Percentiles rank a stretch among this genome's conserved stretches.
These are phyloP conservation scores for Ageneiosus marmoratus DNA, from an alignment of 2,113 vertebrate species.

Conservation along the genomic window DNA sequence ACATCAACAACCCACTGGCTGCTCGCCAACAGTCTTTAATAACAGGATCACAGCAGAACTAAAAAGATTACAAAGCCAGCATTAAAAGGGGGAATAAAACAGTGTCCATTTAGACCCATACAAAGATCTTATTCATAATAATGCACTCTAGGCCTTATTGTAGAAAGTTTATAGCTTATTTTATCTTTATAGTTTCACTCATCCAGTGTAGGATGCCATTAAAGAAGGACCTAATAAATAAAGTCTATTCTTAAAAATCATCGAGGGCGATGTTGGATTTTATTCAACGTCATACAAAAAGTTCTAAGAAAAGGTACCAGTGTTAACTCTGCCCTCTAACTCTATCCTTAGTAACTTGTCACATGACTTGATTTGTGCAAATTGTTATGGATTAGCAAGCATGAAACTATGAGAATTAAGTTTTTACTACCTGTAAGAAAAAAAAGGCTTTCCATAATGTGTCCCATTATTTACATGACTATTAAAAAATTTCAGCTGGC, in stretches of 20 bases:
- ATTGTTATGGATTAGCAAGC: not conserved
- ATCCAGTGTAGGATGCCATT: not conserved
- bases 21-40: not conserved
- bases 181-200: not conserved
- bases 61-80: not conserved
- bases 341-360: not conserved
- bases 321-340: not conserved
- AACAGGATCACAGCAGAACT: not conserved
- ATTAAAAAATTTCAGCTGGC: not conserved
- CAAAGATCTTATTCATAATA: conserved; percentile 9
- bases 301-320: conserved; percentile 4
- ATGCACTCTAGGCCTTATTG: not conserved
- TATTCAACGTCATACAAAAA: not conserved
- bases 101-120: not conserved
- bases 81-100: not conserved
- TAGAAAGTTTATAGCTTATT: not conserved
- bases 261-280: not conserved
- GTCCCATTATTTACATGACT: not conserved
- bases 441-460: not conserved
- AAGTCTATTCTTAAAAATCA: not conserved
- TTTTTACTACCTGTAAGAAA: not conserved
- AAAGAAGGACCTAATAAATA: not conserved
- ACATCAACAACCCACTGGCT: conserved; percentile 26
- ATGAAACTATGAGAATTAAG: not conserved
- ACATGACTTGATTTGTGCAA: not conserved